Evolutionary conservation across 2,888 invertebrate genomes (phyloP).

Genomic region (Tetrapedia diversipes): DNA sequence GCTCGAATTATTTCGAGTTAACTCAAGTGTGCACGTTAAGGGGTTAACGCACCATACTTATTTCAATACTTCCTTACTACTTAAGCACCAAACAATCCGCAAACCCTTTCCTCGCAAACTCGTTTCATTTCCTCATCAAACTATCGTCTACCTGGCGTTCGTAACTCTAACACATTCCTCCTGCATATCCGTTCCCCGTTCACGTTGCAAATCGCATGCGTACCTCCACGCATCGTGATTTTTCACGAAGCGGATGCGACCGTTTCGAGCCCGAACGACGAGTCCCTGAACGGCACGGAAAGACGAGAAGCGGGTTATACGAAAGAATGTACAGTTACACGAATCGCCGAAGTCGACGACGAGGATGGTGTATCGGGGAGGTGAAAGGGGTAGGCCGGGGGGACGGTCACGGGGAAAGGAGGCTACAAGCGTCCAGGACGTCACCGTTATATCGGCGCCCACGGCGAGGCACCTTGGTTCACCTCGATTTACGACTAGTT

Average conservation of each 20-base stretch:
- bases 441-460: conserved; percentile 81
- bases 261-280: conserved; percentile 18
- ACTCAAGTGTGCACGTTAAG: too few species aligned
- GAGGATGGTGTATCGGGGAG: conserved; percentile 36
- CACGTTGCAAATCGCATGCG: neutral
- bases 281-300: conserved; percentile 28
- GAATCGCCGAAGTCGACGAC: conserved; percentile 46
- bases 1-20: too few species aligned
- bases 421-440: conserved; percentile 77
- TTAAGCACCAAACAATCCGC: too few species aligned
- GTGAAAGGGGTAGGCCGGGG: conserved; percentile 28
- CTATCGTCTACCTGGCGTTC: too few species aligned
- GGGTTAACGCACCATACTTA: too few species aligned
- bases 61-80: too few species aligned
- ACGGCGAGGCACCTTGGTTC: conserved; percentile 73
- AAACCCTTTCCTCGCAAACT: too few species aligned
- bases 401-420: conserved; percentile 73
- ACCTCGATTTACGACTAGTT: conserved; percentile 73
- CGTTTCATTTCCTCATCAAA: too few species aligned
- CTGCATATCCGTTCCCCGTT: neutral
- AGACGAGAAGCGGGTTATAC: conserved; percentile 53
- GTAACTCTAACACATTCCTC: too few species aligned
- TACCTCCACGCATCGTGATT: neutral
- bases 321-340: conserved; percentile 57
- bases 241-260: conserved; percentile 12